Percentiles rank a stretch among this genome's conserved stretches.
Conservation (phyloP, 2,113 vertebrate species). For the Mionectes macconnelli region DNA sequence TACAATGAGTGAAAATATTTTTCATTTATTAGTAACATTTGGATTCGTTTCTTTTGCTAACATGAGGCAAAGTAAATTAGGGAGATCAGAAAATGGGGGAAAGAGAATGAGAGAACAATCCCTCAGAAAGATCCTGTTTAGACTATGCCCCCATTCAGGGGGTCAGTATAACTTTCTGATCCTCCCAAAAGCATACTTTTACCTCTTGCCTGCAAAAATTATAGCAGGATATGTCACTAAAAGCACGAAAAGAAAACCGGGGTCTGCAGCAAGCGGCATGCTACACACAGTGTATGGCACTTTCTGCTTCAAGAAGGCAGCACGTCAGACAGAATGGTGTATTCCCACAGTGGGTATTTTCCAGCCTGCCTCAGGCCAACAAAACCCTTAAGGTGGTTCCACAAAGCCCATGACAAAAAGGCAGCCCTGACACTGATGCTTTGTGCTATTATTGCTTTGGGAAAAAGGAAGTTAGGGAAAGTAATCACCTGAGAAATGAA, state of each 20-base stretch:
- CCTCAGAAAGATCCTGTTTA: not conserved
- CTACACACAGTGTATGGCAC: not conserved
- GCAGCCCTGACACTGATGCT: not conserved
- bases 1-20: not conserved
- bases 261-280: not conserved
- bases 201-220: not conserved
- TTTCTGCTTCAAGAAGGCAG: not conserved
- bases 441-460: not conserved
- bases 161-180: not conserved
- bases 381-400: not conserved
- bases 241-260: not conserved
- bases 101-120: not conserved
- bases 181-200: not conserved
- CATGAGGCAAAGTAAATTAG: not conserved
- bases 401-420: not conserved
- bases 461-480: not conserved
- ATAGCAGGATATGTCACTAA: not conserved
- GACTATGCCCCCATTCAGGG: not conserved
- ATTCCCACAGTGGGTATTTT: not conserved
- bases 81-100: not conserved
- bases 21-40: not conserved
- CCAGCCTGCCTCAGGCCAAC: not conserved
- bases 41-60: not conserved
- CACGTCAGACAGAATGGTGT: not conserved
- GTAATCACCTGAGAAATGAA: conserved; percentile 83